phyloP scores from a whole-genome alignment of 2,797 vertebrate species.

The Pseudopleuronectes americanus region DNA sequence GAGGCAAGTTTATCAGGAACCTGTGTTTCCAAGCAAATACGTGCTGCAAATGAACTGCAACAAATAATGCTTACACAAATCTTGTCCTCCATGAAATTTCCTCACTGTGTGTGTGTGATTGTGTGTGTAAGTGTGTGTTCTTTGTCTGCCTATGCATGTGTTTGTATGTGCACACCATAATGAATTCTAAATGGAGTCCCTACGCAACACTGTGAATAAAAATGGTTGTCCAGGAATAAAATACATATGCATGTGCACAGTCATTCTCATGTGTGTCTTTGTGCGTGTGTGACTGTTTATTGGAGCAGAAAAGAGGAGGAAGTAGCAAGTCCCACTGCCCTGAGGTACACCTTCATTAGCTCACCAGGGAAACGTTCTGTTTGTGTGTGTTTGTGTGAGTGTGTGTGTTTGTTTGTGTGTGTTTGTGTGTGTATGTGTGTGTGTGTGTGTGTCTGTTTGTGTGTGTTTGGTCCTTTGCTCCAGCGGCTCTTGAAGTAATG shows the following conservation, averaged over 20 bases:
- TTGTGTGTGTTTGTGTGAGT: slow-evolving; percentile 12
- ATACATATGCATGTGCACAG: slow-evolving; percentile 54
- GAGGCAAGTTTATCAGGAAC: neutral
- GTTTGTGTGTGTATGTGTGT: slow-evolving; percentile 14
- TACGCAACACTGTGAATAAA: slow-evolving; percentile 30
- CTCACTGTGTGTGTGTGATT: too few relatives aligned
- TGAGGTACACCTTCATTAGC: slow-evolving; percentile 48
- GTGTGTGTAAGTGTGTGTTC: too few relatives aligned
- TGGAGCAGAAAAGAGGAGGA: slow-evolving; percentile 30
- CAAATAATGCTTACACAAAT: neutral
- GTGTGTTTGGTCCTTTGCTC: slow-evolving; percentile 31
- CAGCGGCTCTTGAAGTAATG: slow-evolving; percentile 63
- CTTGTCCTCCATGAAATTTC: neutral
- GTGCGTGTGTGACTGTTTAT: slow-evolving; percentile 23
- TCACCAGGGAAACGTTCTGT: slow-evolving; percentile 31
- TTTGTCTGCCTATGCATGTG: too few relatives aligned
- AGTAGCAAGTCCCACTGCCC: slow-evolving; percentile 34
- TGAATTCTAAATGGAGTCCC: slow-evolving; percentile 15
- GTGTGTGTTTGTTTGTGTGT: slow-evolving; percentile 17
- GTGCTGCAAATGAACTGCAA: neutral
- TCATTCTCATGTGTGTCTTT: neutral
- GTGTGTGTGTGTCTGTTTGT: slow-evolving; percentile 22
- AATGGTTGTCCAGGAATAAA: slow-evolving; percentile 20
- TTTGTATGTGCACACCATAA: neutral
- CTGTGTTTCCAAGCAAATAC: neutral